A percentile compares a stretch with the other conserved stretches of the same genome.
These are phyloP conservation scores for Holcopasites calliopsidis DNA, from an alignment of 1,140 invertebrate genomes.

Conservation along the genomic window DNA sequence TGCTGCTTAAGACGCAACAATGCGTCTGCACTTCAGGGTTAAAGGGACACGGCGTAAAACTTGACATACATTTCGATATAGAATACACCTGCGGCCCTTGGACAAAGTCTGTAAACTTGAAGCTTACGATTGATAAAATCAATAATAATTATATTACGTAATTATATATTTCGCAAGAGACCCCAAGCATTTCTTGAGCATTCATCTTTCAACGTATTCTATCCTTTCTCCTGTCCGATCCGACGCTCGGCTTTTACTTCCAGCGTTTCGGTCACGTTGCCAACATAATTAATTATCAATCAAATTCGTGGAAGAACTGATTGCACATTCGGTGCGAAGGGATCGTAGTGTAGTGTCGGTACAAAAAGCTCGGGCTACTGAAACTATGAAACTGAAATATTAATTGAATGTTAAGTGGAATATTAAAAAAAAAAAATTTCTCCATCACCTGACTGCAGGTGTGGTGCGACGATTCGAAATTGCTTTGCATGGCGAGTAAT, in stretches of 20 bases:
- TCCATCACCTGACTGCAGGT: no score
- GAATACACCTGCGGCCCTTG: background rate
- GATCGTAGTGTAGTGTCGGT: conserved; percentile 23
- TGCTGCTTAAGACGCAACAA: background rate
- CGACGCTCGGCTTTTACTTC: background rate
- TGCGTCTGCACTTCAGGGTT: background rate
- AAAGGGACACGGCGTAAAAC: background rate
- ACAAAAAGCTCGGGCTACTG: no score
- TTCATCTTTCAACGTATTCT: no score
- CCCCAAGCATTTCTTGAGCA: background rate
- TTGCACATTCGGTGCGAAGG: conserved; percentile 18
- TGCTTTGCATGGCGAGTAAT: background rate
- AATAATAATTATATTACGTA: no score
- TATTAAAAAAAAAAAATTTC: no score
- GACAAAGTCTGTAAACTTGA: background rate
- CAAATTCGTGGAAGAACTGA: conserved; percentile 36
- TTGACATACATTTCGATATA: background rate
- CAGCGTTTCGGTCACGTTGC: background rate
- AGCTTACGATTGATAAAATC: no score
- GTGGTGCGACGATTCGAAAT: background rate
- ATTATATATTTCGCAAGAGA: background rate
- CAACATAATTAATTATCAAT: conserved; percentile 34
- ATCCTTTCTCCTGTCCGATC: background rate
- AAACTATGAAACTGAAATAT: no score
- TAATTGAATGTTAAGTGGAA: no score